phyloP scores from a whole-genome alignment of 1,140 invertebrate genomes.

The Lerema accius region DNA sequence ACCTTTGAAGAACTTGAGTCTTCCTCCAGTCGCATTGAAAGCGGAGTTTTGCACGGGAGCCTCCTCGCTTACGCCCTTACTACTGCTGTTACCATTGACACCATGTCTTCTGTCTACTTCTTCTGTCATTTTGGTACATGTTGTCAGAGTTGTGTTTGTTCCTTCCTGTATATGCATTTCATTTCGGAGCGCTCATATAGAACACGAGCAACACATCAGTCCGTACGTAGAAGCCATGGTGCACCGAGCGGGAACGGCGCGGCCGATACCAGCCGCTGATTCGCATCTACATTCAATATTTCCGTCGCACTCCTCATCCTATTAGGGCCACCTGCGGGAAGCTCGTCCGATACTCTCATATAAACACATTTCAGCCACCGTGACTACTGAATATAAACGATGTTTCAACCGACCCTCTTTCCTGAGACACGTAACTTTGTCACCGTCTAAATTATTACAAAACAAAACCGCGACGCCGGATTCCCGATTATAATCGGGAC shows the following conservation, averaged over 20 bases:
- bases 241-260: conserved; percentile 56
- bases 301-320: conserved; percentile 76
- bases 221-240: conserved; percentile 71
- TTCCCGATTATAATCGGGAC: conserved; percentile 74
- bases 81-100: conserved; percentile 85
- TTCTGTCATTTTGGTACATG: conserved; percentile 87
- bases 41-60: conserved; percentile 63
- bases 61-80: conserved; percentile 72
- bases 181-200: conserved; percentile 78
- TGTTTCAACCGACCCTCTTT: conserved; percentile 49
- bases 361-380: conserved; percentile 80
- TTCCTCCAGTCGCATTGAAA: conserved; percentile 77
- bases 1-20: conserved; percentile 86
- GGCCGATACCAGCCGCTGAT: conserved; percentile 59
- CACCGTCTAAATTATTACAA: conserved; percentile 65
- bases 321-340: conserved; percentile 77
- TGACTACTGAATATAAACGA: conserved; percentile 65
- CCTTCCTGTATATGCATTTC: conserved; percentile 83
- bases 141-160: conserved; percentile 84
- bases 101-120: conserved; percentile 85
- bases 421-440: conserved; percentile 55
- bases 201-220: conserved; percentile 69
- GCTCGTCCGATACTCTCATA: conserved; percentile 67
- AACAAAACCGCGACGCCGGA: conserved; percentile 71
- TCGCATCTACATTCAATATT: conserved; percentile 66